Conservation (phyloP, 23 tunicate species). For the Halocynthia roretzi region DNA sequence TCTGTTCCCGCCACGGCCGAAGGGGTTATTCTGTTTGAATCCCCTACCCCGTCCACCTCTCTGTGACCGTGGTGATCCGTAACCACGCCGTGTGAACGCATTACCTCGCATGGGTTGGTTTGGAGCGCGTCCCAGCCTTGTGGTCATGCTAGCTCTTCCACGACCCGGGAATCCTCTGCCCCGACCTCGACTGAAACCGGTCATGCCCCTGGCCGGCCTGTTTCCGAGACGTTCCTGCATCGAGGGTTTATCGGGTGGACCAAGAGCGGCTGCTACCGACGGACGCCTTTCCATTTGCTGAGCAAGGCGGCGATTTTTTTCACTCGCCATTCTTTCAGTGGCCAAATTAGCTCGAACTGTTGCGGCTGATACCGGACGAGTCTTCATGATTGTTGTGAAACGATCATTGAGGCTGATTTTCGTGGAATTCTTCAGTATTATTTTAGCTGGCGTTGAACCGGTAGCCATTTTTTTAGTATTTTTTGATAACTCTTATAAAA, state of each 20-base stretch:
- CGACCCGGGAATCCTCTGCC: constrained; percentile 2
- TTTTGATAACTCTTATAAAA: too few relatives aligned
- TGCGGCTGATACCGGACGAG: constrained; percentile 41
- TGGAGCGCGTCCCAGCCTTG: not conserved
- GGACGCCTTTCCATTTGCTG: constrained; percentile 93
- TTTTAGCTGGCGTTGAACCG: constrained; percentile 50
- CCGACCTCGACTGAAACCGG: constrained; percentile 12
- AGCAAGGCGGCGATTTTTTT: constrained; percentile 82
- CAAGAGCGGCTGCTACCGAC: constrained; percentile 42
- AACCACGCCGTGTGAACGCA: not conserved
- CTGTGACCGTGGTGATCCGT: not conserved
- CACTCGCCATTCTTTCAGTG: constrained; percentile 67
- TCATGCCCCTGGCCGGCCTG: not conserved
- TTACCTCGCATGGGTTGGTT: too few relatives aligned
- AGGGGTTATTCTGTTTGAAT: not conserved
- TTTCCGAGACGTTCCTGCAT: constrained; percentile 41
- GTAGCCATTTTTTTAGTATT: too few relatives aligned
- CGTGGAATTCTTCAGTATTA: constrained; percentile 65
- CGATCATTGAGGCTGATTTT: constrained; percentile 85
- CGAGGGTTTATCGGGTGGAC: not conserved
- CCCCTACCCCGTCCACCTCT: constrained; percentile 16
- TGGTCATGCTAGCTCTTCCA: constrained; percentile 2
- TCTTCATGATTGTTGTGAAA: constrained; percentile 87
- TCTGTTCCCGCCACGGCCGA: constrained; percentile 19
- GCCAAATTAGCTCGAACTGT: constrained; percentile 37